Conservation (phyloP, 2,797 vertebrate genomes). For the Botia kubotai region DNA sequence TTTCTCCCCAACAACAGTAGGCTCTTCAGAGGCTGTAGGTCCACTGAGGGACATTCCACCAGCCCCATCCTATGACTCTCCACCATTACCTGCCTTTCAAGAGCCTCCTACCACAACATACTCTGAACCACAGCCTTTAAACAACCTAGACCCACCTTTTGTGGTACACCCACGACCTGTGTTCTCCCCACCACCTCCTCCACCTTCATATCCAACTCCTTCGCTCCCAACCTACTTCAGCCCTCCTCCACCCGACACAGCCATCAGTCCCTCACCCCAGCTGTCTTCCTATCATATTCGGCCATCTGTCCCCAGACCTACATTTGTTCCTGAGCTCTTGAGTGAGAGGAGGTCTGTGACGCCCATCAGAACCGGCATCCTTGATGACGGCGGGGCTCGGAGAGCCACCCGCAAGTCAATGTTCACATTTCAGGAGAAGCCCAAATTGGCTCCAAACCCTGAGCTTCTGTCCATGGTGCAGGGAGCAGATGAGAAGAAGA, state of each 20-base stretch:
- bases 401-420: slow-evolving; percentile 86
- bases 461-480: slow-evolving; percentile 94
- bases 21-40: slow-evolving; percentile 59
- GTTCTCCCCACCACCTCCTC: slow-evolving; percentile 77
- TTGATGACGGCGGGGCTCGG: slow-evolving; percentile 84
- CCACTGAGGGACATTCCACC: slow-evolving; percentile 77
- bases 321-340: slow-evolving; percentile 69
- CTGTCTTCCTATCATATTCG: slow-evolving; percentile 60
- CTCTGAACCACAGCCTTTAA: slow-evolving; percentile 7
- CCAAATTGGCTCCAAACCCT: slow-evolving; percentile 90
- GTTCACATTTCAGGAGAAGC: slow-evolving; percentile 98
- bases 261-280: slow-evolving; percentile 65
- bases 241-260: slow-evolving; percentile 65
- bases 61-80: slow-evolving; percentile 82
- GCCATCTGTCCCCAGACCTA: slow-evolving; percentile 73
- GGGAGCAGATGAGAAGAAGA: slow-evolving; percentile 87
- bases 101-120: slow-evolving; percentile 11
- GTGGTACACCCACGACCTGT: slow-evolving; percentile 36
- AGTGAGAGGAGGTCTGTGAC: slow-evolving; percentile 63
- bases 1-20: slow-evolving; percentile 77
- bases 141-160: slow-evolving; percentile 19
- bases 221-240: slow-evolving; percentile 74
- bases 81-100: slow-evolving; percentile 66
- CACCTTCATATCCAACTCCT: slow-evolving; percentile 78
- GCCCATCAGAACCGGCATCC: slow-evolving; percentile 85